A percentile compares a stretch with the other conserved stretches of the same genome.
phyloP scores from a whole-genome alignment of 92 coral and sea anemone genomes.

The Pocillopora meandrina region DNA sequence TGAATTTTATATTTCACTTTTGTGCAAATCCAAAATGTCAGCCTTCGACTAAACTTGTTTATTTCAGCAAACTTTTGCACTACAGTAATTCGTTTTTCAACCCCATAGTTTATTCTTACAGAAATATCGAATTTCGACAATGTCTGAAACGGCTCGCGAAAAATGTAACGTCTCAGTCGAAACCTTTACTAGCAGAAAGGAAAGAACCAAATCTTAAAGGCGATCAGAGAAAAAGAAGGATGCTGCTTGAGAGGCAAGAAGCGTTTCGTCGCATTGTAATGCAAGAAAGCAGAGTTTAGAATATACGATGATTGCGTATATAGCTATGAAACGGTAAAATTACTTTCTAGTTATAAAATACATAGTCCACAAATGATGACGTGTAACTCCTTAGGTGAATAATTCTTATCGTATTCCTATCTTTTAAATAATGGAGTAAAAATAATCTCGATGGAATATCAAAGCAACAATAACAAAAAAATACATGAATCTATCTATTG shows the following conservation, averaged over 20 bases:
- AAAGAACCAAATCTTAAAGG: not conserved
- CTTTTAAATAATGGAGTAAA: too few species aligned
- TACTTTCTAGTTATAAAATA: too few species aligned
- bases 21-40: conserved; percentile 49
- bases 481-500: too few species aligned
- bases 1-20: conserved; percentile 60
- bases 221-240: not conserved
- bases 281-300: conserved; percentile 32
- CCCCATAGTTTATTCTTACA: conserved; percentile 75
- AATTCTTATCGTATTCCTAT: too few species aligned
- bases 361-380: too few species aligned
- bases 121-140: conserved; percentile 65
- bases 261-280: conserved; percentile 35
- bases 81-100: conserved; percentile 83
- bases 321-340: too few species aligned
- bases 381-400: too few species aligned
- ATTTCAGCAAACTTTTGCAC: conserved; percentile 75
- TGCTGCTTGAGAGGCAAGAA: conserved; percentile 26
- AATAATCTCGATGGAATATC: too few species aligned
- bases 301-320: too few species aligned
- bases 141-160: conserved; percentile 47
- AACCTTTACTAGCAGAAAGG: not conserved
- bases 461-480: too few species aligned
- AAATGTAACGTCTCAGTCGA: not conserved
- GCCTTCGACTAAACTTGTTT: conserved; percentile 58